Evolutionary conservation across 92 coral and sea anemone genomes (phyloP).

Genomic region (Parazoanthus atlanticus): DNA sequence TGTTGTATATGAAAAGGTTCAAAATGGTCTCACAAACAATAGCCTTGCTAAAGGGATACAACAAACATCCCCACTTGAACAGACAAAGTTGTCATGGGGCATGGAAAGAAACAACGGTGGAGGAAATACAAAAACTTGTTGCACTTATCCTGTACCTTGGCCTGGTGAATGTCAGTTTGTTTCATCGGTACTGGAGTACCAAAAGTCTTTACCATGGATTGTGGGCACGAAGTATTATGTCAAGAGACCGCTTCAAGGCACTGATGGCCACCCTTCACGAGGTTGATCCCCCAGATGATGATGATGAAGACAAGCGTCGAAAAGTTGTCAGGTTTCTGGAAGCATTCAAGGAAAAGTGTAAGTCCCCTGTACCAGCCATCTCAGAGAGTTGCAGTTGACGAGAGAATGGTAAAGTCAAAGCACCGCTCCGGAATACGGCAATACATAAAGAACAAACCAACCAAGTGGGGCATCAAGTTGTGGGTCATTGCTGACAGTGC

Average conservation of each 20-base stretch:
- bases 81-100: conserved; percentile 64
- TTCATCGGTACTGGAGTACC: conserved; percentile 71
- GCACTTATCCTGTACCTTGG: conserved; percentile 65
- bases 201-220: conserved; percentile 74
- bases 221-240: conserved; percentile 63
- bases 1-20: too few relatives aligned
- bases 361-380: conserved; percentile 61
- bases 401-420: conserved; percentile 68
- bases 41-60: too few relatives aligned
- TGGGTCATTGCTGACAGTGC: conserved; percentile 66
- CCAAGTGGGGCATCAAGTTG: conserved; percentile 56
- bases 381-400: conserved; percentile 64
- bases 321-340: conserved; percentile 54
- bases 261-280: conserved; percentile 71
- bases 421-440: conserved; percentile 59
- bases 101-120: conserved; percentile 58
- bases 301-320: conserved; percentile 53
- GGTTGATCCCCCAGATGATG: conserved; percentile 72
- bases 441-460: conserved; percentile 30
- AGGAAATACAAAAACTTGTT: conserved; percentile 57
- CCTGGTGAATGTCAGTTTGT: conserved; percentile 54
- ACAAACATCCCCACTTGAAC: too few relatives aligned
- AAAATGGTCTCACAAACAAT: too few relatives aligned
- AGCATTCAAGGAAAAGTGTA: conserved; percentile 56
- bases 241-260: conserved; percentile 49